A percentile compares a stretch with the other conserved stretches of the same genome.
Evolutionary conservation across 2,888 invertebrate genomes (phyloP).

Genomic region (Aphrophora alni): DNA sequence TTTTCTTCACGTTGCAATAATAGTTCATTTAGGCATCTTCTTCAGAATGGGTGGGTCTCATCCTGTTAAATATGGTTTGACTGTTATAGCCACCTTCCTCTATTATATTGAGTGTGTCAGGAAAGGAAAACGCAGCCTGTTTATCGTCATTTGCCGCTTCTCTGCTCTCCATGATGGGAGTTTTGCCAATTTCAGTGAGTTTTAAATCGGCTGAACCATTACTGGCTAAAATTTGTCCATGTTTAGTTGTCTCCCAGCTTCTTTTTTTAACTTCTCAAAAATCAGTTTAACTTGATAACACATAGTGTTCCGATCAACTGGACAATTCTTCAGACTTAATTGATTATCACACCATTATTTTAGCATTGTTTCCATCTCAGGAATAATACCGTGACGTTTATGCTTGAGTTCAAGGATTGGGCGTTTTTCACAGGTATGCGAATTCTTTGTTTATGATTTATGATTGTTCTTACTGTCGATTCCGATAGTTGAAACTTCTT

Average conservation of each 20-base stretch:
- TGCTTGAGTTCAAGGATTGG: constrained; percentile 5
- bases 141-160: background rate
- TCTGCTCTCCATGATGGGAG: background rate
- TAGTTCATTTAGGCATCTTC: background rate
- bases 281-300: background rate
- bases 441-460: constrained; percentile 20
- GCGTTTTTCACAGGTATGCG: constrained; percentile 24
- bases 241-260: background rate
- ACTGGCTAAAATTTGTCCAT: background rate
- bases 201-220: background rate
- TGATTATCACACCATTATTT: background rate
- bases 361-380: background rate
- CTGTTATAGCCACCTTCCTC: background rate
- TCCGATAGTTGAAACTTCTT: background rate
- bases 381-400: background rate
- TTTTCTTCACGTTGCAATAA: background rate
- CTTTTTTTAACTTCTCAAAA: too few species aligned
- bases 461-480: constrained; percentile 22
- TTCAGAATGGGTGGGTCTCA: background rate
- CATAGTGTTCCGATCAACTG: background rate
- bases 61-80: background rate
- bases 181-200: background rate
- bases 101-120: background rate
- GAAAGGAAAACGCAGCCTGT: background rate
- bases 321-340: background rate